Base-by-base conservation (phyloP, 1,140 invertebrate species). In the Drosophila melanica region DNA sequence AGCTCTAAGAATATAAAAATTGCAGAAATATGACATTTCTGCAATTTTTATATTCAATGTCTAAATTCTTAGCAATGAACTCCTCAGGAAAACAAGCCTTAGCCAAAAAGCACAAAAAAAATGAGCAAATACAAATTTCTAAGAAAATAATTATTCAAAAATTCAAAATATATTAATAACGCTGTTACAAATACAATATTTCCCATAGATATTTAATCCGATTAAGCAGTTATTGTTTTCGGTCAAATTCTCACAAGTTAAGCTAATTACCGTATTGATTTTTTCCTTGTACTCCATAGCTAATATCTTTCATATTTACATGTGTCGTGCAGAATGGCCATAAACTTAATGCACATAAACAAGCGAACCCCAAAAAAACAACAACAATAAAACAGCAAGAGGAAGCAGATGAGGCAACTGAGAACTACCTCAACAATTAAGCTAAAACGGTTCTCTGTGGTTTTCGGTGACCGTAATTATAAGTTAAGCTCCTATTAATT, bases 401-500 rank as follows among this genome's bases (percentile, higher is more conserved):
- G 18, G 59, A 44, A 72, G n/a, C 14, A 30, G 48, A 30, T 14
- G 47, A 11, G 6, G 7, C 39, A n/a, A n/a, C n/a, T 30, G n/a
- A 42, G 55, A 75, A 66, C 71, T 55, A 79, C 82, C 84, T 86
- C 82, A 82, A 89, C 82, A 89, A 86, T 86, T 86, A 86, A 80
- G 84, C 79, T 66, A 79, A 85, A 86, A 82, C 58, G 82, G 53
- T 76, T 86, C 75, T 69, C 75, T 86, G 82, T 79, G 82, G 82
- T 79, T 76, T 82, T 72, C 50, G 63, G 79, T 81, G 84, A 87
- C 82, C 82, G 82, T 86, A 86, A 86, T 86, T 86, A 86, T 86
- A 86, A 86, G 82, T 87, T 86, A 86, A 86, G 82, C 82, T 81
- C 82, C 82, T 86, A 86, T 86, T 86, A 86, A 86, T 86, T 86